A percentile compares a stretch with the other conserved stretches of the same genome.
Evolutionary conservation across 2,113 vertebrate genomes (phyloP).

Genomic region (Eira barbara): DNA sequence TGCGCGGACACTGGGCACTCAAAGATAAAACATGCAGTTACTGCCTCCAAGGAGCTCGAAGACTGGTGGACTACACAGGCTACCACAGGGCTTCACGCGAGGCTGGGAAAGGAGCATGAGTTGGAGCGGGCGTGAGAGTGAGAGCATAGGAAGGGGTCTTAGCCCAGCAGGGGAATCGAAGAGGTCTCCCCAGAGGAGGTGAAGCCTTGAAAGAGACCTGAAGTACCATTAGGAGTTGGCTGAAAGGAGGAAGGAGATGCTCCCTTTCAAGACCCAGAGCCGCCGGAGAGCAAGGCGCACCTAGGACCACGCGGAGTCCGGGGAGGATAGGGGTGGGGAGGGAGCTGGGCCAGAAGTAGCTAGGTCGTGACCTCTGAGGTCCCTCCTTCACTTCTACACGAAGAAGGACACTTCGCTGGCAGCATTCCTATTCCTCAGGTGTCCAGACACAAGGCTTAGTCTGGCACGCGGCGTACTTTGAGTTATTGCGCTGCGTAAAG

Average conservation of each 20-base stretch:
- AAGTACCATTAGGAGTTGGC: not conserved
- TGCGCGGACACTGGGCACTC: too few species aligned
- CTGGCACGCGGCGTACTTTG: not conserved
- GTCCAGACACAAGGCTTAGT: not conserved
- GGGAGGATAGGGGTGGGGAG: too few species aligned
- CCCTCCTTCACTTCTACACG: not conserved
- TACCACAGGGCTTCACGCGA: not conserved
- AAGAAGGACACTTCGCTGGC: not conserved
- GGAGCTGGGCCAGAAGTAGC: not conserved
- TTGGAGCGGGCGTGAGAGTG: not conserved
- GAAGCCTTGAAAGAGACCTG: not conserved
- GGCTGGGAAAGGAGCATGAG: not conserved
- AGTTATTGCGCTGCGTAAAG: not conserved
- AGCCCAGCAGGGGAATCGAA: not conserved
- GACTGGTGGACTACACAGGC: not conserved
- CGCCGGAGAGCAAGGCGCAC: accelerated
- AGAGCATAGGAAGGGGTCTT: not conserved
- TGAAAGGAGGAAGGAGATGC: not conserved
- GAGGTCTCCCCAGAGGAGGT: not conserved
- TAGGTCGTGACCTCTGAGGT: not conserved
- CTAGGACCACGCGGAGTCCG: not conserved
- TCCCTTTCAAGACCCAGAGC: not conserved
- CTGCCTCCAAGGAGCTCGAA: not conserved
- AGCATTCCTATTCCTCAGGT: not conserved
- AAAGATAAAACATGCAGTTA: not conserved